phyloP scores from a whole-genome alignment of 2,888 invertebrate genomes.

The Tipula lateralis region DNA sequence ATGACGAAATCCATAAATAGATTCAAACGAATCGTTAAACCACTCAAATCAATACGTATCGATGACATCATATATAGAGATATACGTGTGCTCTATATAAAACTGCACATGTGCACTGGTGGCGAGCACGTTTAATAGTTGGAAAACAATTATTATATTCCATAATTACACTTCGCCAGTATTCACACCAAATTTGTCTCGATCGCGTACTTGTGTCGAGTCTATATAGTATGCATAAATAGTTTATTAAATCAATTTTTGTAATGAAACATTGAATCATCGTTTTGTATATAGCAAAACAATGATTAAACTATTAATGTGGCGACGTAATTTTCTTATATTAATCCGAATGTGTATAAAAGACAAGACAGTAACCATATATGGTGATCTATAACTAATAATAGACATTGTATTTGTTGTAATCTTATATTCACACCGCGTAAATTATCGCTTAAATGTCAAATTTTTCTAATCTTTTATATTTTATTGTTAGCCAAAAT shows the following conservation, averaged over 20 bases:
- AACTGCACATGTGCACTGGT: not conserved
- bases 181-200: not conserved
- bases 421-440: not conserved
- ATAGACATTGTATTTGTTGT: not conserved
- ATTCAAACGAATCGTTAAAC: not conserved
- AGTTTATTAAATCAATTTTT: not conserved
- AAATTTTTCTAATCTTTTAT: not conserved
- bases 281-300: not conserved
- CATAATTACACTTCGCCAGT: not conserved
- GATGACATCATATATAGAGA: not conserved
- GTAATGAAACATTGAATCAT: not conserved
- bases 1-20: not conserved
- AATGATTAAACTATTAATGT: not conserved
- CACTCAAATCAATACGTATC: not conserved
- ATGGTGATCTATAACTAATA: slow-evolving; percentile 11
- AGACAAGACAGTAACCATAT: slow-evolving; percentile 3
- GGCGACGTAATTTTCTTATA: not conserved
- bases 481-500: not conserved
- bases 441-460: not conserved
- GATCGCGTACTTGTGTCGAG: not conserved
- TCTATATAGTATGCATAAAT: not conserved
- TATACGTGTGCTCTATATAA: not conserved
- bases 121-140: not conserved
- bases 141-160: not conserved
- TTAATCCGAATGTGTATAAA: not conserved